Conservation (phyloP, 2,113 vertebrate species). For the Echinops telfairi region DNA sequence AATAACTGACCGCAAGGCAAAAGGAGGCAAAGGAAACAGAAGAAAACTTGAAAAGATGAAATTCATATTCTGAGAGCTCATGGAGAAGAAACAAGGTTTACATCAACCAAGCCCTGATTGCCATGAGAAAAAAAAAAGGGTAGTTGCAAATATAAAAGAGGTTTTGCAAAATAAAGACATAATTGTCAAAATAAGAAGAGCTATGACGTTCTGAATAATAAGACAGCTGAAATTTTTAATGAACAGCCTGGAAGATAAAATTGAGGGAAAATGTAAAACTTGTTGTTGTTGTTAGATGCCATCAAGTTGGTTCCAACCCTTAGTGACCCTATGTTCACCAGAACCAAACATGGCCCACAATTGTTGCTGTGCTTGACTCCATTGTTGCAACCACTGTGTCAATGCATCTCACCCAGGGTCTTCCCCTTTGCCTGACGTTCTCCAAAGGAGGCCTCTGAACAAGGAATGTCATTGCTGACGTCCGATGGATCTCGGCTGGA, state of each 20-base stretch:
- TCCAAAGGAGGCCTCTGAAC: too few relatives aligned
- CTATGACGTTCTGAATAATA: background rate
- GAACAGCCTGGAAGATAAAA: constrained; percentile 34
- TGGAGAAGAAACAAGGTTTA: constrained; percentile 25
- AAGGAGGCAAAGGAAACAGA: background rate
- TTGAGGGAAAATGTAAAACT: background rate
- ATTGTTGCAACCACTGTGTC: too few relatives aligned
- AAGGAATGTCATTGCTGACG: too few relatives aligned
- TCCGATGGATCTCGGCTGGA: too few relatives aligned
- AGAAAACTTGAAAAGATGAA: background rate
- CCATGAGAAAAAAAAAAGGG: background rate
- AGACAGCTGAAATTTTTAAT: background rate
- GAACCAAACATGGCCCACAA: too few relatives aligned
- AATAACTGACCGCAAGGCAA: constrained; percentile 7
- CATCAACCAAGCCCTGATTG: constrained; percentile 2
- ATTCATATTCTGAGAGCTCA: constrained; percentile 6
- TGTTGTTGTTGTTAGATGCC: too few relatives aligned
- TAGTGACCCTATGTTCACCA: too few relatives aligned
- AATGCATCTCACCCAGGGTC: too few relatives aligned
- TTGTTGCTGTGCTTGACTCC: too few relatives aligned
- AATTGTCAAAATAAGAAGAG: constrained; percentile 45
- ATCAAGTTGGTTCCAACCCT: too few relatives aligned
- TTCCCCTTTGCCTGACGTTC: too few relatives aligned
- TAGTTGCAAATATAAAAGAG: background rate
- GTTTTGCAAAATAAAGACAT: constrained; percentile 42